Conservation (phyloP, 2,113 vertebrate species). For the Camarhynchus parvulus region DNA sequence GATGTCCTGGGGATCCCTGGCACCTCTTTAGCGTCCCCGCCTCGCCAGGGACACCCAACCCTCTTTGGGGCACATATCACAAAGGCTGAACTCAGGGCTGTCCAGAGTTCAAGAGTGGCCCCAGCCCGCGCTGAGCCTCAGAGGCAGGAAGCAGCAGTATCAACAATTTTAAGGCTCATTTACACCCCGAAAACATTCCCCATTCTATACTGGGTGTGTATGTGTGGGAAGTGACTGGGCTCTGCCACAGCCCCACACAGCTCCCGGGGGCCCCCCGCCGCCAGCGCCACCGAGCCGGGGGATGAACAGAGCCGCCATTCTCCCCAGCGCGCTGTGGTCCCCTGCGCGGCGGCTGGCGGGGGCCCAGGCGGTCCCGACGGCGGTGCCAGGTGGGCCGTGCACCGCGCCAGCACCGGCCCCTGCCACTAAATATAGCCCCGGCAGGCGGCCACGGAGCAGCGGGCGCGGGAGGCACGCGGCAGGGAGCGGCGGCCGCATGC, state of each 20-base stretch:
- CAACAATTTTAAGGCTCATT: background rate
- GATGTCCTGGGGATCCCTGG: background rate
- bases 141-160: background rate
- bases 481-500: background rate
- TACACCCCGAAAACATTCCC: background rate
- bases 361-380: background rate
- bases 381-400: conserved; percentile 10
- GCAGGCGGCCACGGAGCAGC: fast-evolving
- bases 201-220: background rate
- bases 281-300: conserved; percentile 2
- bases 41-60: background rate
- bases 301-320: conserved; percentile 40
- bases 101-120: fast-evolving
- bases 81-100: too few relatives aligned
- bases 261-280: background rate
- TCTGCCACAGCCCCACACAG: background rate
- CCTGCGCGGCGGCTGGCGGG: background rate
- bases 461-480: background rate
- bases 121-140: fast-evolving
- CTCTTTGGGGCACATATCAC: background rate
- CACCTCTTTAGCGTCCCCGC: background rate
- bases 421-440: background rate
- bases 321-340: background rate
- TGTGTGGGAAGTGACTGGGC: background rate
- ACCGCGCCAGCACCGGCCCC: background rate